phyloP scores from a whole-genome alignment of 2,113 vertebrate genomes.

The Fulmarus glacialis region DNA sequence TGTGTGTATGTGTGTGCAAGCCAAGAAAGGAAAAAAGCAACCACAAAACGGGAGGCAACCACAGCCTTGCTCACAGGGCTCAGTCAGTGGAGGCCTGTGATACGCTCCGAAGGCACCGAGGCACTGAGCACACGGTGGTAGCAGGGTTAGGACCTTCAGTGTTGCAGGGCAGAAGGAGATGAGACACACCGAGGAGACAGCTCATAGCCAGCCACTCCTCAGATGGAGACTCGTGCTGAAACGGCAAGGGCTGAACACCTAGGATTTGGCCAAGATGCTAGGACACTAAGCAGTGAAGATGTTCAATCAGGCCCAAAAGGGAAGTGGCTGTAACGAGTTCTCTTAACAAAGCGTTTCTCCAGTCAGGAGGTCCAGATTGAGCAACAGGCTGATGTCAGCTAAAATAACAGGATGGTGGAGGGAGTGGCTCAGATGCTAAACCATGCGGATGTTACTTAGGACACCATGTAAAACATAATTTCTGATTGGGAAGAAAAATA shows the following conservation, averaged over 20 bases:
- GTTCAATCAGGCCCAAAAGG: neutral
- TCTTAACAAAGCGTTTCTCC: neutral
- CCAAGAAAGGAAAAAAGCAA: neutral
- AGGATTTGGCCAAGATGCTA: neutral
- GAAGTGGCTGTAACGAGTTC: neutral
- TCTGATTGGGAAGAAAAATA: neutral
- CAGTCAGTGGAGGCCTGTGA: neutral
- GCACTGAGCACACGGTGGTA: too few relatives aligned
- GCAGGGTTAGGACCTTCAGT: neutral
- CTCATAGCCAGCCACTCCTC: neutral
- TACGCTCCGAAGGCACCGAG: neutral
- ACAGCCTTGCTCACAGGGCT: neutral
- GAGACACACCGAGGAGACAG: neutral
- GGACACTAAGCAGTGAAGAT: neutral
- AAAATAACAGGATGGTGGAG: neutral
- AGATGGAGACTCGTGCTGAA: neutral
- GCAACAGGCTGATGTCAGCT: constrained; percentile 51
- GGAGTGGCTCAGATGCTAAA: neutral
- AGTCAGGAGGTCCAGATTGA: constrained; percentile 42
- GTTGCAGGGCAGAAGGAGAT: neutral
- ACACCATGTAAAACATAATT: neutral
- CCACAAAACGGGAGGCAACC: neutral
- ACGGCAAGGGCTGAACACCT: neutral
- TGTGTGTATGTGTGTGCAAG: too few relatives aligned
- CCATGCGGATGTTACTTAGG: neutral